These are phyloP conservation scores for Ethmia dodecea DNA, from an alignment of 2,888 invertebrate species.

Conservation along the genomic window DNA sequence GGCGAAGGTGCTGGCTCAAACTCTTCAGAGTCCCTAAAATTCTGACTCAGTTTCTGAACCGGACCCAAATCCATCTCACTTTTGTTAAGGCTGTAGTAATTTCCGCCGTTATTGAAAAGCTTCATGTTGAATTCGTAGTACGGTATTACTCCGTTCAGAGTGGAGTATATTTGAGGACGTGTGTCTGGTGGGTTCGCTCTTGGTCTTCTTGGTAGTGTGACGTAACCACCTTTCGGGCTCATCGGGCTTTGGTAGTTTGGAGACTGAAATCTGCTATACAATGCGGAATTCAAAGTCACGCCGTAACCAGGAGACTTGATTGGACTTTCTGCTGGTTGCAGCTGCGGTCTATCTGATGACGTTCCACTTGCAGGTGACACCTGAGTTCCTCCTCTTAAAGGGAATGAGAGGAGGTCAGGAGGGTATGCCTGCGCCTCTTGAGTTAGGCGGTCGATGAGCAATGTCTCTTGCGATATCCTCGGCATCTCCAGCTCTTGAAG, in stretches of 20 bases:
- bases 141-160: conserved; percentile 68
- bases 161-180: conserved; percentile 58
- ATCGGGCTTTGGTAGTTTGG: conserved; percentile 78
- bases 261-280: conserved; percentile 75
- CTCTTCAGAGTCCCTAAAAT: conserved; percentile 69
- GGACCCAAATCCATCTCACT: conserved; percentile 78
- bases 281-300: conserved; percentile 41
- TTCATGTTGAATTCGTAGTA: conserved; percentile 88
- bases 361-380: conserved; percentile 70
- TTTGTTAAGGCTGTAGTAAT: conserved; percentile 86
- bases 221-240: conserved; percentile 86
- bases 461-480: conserved; percentile 66
- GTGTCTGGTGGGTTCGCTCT: conserved; percentile 81
- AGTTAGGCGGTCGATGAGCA: conserved; percentile 58
- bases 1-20: conserved; percentile 68
- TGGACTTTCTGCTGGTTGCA: conserved; percentile 42
- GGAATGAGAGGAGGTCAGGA: conserved; percentile 89
- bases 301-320: conserved; percentile 57
- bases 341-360: conserved; percentile 25
- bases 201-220: conserved; percentile 90
- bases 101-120: conserved; percentile 90
- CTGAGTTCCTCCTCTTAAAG: conserved; percentile 65
- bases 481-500: conserved; percentile 78
- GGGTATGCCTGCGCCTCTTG: conserved; percentile 82
- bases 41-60: conserved; percentile 65